Percentiles rank a stretch among this genome's conserved stretches.
Conservation (phyloP, 2,888 invertebrate genomes). For the Schrankia costaestrigalis region DNA sequence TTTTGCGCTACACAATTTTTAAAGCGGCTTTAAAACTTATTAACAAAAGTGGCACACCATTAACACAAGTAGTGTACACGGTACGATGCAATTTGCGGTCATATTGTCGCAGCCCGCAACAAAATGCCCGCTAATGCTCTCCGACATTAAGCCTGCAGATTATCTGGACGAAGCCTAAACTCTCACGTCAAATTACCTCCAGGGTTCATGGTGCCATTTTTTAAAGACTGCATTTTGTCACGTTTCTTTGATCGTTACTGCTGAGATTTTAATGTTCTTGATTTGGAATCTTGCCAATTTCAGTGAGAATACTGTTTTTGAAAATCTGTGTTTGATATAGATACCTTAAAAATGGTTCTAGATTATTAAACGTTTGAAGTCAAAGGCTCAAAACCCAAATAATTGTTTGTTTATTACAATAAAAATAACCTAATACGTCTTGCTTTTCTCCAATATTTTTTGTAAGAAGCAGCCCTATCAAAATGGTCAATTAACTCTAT, state of each 20-base stretch:
- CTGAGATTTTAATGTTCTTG: not conserved
- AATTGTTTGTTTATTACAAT: no score
- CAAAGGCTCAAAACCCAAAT: no score
- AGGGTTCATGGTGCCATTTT: no score
- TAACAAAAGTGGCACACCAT: slow-evolving; percentile 25
- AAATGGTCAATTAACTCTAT: no score
- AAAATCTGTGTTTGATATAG: no score
- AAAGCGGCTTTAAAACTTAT: slow-evolving; percentile 16
- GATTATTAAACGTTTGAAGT: no score
- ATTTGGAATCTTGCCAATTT: no score
- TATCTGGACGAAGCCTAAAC: slow-evolving; percentile 48
- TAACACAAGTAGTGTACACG: slow-evolving; percentile 27
- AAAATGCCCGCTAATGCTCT: slow-evolving; percentile 49
- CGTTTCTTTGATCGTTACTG: not conserved
- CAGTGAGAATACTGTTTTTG: no score
- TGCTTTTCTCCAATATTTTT: no score
- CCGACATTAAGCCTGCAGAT: slow-evolving; percentile 53
- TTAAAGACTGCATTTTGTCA: not conserved
- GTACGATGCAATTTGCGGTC: slow-evolving; percentile 35
- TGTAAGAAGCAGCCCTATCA: no score
- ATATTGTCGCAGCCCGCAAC: slow-evolving; percentile 36
- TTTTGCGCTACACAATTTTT: slow-evolving; percentile 11
- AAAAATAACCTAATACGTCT: no score
- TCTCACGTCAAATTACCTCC: slow-evolving; percentile 33
- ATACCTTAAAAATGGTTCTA: no score